phyloP scores from a whole-genome alignment of 2,797 vertebrate genomes.

The Threskiornis aethiopicus region DNA sequence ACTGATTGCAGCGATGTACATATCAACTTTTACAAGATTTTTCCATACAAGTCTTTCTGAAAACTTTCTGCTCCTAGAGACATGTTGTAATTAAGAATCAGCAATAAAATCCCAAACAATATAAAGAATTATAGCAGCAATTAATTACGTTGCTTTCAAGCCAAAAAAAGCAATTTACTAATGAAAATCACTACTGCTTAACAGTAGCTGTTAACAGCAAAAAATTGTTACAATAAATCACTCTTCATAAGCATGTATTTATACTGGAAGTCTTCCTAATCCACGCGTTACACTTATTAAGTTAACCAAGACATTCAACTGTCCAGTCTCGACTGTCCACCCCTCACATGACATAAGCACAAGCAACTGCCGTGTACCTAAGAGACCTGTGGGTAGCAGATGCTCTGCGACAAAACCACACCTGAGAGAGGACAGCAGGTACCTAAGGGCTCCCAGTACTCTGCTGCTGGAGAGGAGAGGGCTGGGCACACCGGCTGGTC shows the following conservation, averaged over 20 bases:
- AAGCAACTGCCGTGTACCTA: neutral
- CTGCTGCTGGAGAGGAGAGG: neutral
- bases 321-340: neutral
- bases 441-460: neutral
- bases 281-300: neutral
- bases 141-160: constrained; percentile 22
- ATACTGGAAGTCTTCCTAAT: neutral
- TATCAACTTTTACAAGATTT: neutral
- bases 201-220: neutral
- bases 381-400: neutral
- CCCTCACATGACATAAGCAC: neutral
- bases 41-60: neutral
- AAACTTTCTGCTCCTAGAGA: neutral
- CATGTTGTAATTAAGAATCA: neutral
- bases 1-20: neutral
- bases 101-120: constrained; percentile 14
- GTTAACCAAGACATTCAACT: neutral
- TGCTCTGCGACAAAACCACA: neutral
- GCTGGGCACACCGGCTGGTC: neutral
- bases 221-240: neutral
- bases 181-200: neutral
- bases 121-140: constrained; percentile 33
- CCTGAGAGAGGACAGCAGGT: neutral
- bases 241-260: neutral
- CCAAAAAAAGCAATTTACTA: constrained; percentile 17